Percentiles rank a stretch among this genome's conserved stretches.
phyloP scores from a whole-genome alignment of 2,113 vertebrate species.

The Brachypodius melanocephalos region DNA sequence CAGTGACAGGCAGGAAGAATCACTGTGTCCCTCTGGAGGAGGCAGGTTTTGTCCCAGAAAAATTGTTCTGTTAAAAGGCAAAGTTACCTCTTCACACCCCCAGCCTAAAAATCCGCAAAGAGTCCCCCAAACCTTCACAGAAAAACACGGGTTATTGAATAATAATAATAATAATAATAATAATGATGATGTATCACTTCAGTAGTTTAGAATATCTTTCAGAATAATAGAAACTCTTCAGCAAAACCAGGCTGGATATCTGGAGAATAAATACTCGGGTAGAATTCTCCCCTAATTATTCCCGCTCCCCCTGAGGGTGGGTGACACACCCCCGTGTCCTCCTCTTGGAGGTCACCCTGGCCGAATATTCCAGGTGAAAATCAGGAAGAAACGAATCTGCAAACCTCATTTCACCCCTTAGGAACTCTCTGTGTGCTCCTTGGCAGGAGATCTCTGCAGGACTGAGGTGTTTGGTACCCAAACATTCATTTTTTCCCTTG shows the following conservation, averaged over 20 bases:
- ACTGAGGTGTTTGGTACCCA: background rate
- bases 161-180: too few relatives aligned
- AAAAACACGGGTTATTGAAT: background rate
- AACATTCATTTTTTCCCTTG: background rate
- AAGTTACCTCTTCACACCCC: background rate
- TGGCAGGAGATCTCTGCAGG: background rate
- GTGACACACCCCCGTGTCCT: background rate
- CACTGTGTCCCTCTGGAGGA: background rate
- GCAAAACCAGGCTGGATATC: background rate
- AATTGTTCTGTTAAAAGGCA: background rate
- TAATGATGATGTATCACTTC: background rate
- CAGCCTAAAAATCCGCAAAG: background rate
- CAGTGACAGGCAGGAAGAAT: background rate
- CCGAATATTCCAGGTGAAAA: background rate
- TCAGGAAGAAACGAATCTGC: background rate
- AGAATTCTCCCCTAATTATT: background rate
- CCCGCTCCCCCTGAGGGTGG: background rate
- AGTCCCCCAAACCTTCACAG: background rate
- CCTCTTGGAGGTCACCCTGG: background rate
- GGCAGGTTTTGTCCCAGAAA: background rate
- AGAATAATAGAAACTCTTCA: background rate
- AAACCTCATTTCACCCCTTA: fast-evolving
- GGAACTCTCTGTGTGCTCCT: background rate
- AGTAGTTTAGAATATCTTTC: background rate
- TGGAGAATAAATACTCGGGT: fast-evolving